Percentiles rank a stretch among this genome's conserved stretches.
Evolutionary conservation across 1,140 invertebrate genomes (phyloP).

Genomic region (Drosophila kikkawai): DNA sequence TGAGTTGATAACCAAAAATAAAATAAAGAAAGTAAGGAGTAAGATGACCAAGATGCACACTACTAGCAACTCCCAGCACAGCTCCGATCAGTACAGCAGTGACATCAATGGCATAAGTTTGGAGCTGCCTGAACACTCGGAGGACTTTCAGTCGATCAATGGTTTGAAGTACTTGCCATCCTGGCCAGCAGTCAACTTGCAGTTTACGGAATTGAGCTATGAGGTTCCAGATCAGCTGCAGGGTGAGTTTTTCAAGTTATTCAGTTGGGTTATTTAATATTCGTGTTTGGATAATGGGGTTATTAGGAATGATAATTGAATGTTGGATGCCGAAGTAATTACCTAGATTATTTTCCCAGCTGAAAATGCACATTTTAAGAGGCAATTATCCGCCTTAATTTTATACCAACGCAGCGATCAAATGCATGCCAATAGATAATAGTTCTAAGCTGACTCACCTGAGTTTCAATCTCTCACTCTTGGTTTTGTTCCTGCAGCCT

Average conservation of each 20-base stretch:
- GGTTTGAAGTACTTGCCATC: slow-evolving; percentile 87
- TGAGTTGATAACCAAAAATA: background rate
- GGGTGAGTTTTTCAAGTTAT: slow-evolving; percentile 82
- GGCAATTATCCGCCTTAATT: slow-evolving; percentile 37
- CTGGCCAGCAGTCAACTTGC: slow-evolving; percentile 89
- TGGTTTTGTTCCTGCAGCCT: slow-evolving; percentile 23
- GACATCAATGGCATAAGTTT: slow-evolving; percentile 78
- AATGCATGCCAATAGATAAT: slow-evolving; percentile 1
- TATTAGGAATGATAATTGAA: slow-evolving; percentile 38
- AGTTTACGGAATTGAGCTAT: slow-evolving; percentile 90
- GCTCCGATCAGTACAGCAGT: slow-evolving; percentile 75
- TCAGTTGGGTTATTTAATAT: background rate
- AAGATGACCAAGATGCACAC: slow-evolving; percentile 38
- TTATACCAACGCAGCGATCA: background rate
- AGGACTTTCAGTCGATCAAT: slow-evolving; percentile 53
- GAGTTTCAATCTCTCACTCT: background rate
- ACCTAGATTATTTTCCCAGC: slow-evolving; percentile 12
- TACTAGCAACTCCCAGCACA: slow-evolving; percentile 53
- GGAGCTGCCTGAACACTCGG: slow-evolving; percentile 55
- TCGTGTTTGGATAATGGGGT: slow-evolving; percentile 22
- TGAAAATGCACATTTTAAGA: slow-evolving; percentile 41
- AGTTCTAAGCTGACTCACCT: background rate
- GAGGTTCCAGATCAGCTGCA: slow-evolving; percentile 86
- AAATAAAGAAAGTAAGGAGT: background rate
- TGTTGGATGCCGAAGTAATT: slow-evolving; percentile 30